Base-by-base conservation (phyloP, 2,797 vertebrate species). In the Balearica regulorum region DNA sequence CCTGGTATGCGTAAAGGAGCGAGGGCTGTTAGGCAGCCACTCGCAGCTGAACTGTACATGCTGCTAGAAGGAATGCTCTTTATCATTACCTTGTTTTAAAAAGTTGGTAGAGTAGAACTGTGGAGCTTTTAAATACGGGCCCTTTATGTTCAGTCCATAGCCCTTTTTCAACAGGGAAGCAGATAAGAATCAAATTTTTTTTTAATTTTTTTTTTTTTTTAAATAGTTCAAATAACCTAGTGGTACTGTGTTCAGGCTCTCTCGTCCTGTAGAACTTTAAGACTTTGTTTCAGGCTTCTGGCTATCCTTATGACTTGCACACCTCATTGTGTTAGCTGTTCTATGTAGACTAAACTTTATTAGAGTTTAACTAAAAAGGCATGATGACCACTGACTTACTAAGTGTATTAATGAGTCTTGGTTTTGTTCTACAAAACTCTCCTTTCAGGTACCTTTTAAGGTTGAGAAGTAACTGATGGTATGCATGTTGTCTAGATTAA, bases 1-100 rank as follows among this genome's bases (percentile, higher is more conserved):
- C 96, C 96, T 98, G 98, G 98, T 97, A 98, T 98, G 98, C 86
- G 83, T 97, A 97, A 98, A 98, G 97, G 96, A 97, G 96, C 73
- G 96, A 97, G 96, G 69, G 80, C 94, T 96, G 89, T 92, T 94
- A 87, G 97, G 97, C 96, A 97, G 96, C 97, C 97, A 62, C 72
- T 97, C 26, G 66, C 97, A 92, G 95, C 96, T 96, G 88, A 94
- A 89, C 97, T 91, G 72, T 94, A 35, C 94, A 28, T 65, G 97
- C 96, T 96, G 88, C 93, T 90, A 64, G 92, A 60, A 97, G 95
- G 96, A 98, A 97, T 94, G 89, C 92, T 96, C 96, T 87, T 97
- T 93, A 91, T 96, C 70, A 86, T 94, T 96, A 94, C 80, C 79
- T 94, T 94, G 55, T 93, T 94, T 96, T 91, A 83, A 87, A 87